Conservation (phyloP, 2,113 vertebrate species). For the Embiotoca jacksoni region DNA sequence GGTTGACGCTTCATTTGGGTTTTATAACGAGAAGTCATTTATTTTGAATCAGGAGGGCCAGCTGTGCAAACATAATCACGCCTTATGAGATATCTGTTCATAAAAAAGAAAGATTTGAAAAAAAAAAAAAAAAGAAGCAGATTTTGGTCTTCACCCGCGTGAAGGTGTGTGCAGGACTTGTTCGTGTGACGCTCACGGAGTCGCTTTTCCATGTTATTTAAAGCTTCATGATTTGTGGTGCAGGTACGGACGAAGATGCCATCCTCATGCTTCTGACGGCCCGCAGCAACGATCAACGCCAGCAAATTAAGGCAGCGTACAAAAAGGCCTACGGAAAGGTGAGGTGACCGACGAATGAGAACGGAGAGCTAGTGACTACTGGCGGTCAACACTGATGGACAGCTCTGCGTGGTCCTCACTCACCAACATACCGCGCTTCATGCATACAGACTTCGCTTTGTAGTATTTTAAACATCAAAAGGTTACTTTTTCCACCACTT, state of each 20-base stretch:
- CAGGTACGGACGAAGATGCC: slow-evolving; percentile 94
- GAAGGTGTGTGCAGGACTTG: not conserved
- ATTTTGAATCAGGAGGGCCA: not conserved
- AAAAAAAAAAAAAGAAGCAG: not conserved
- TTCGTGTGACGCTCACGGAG: not conserved
- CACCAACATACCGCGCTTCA: not conserved
- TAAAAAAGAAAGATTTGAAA: not conserved
- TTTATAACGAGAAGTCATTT: not conserved
- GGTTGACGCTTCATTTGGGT: not conserved
- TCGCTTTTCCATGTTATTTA: not conserved
- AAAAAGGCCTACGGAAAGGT: slow-evolving; percentile 95
- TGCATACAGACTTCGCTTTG: too few relatives aligned
- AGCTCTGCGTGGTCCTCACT: slow-evolving; percentile 4
- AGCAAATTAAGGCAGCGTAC: slow-evolving; percentile 89
- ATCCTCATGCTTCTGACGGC: slow-evolving; percentile 89
- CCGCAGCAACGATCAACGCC: slow-evolving; percentile 92
- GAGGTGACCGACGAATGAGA: slow-evolving; percentile 48
- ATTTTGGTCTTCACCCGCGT: not conserved
- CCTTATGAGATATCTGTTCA: not conserved
- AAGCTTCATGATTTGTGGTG: slow-evolving; percentile 15
- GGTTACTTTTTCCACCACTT: not conserved
- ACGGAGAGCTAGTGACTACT: slow-evolving; percentile 11
- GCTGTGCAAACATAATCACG: not conserved
- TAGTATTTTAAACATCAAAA: too few relatives aligned
- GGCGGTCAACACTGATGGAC: slow-evolving; percentile 21